These are phyloP conservation scores for Calephelis nemesis DNA, from an alignment of 1,140 invertebrate species.

Conservation along the genomic window DNA sequence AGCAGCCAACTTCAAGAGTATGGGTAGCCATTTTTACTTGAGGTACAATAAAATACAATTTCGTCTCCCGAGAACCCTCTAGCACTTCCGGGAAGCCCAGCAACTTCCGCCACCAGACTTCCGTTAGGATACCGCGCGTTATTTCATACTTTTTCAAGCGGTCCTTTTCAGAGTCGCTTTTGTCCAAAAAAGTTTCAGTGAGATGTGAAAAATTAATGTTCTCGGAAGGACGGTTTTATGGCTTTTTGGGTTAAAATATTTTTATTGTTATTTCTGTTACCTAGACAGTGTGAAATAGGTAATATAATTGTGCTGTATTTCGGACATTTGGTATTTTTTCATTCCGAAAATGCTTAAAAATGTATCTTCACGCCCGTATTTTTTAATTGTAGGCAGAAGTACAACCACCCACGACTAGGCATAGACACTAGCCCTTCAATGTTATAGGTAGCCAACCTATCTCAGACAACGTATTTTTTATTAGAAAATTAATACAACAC, in stretches of 20 bases:
- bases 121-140: slow-evolving; percentile 62
- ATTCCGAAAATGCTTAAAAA: no score
- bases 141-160: slow-evolving; percentile 68
- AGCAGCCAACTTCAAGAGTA: slow-evolving; percentile 14
- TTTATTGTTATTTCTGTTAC: not conserved
- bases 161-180: slow-evolving; percentile 52
- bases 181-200: slow-evolving; percentile 53
- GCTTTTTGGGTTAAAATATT: slow-evolving; percentile 8
- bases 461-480: no score
- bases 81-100: slow-evolving; percentile 68
- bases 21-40: slow-evolving; percentile 37
- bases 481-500: no score
- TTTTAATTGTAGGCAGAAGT: no score
- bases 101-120: slow-evolving; percentile 66
- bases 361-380: no score
- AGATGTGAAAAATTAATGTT: slow-evolving; percentile 45
- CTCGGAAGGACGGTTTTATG: slow-evolving; percentile 23
- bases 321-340: not conserved
- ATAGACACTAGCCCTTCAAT: no score
- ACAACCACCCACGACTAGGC: no score
- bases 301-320: not conserved
- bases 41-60: slow-evolving; percentile 69
- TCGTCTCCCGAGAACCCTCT: slow-evolving; percentile 54
- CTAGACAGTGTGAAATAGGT: no score
- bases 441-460: no score